phyloP scores from a whole-genome alignment of 2,888 invertebrate genomes.

The Tipula lateralis region DNA sequence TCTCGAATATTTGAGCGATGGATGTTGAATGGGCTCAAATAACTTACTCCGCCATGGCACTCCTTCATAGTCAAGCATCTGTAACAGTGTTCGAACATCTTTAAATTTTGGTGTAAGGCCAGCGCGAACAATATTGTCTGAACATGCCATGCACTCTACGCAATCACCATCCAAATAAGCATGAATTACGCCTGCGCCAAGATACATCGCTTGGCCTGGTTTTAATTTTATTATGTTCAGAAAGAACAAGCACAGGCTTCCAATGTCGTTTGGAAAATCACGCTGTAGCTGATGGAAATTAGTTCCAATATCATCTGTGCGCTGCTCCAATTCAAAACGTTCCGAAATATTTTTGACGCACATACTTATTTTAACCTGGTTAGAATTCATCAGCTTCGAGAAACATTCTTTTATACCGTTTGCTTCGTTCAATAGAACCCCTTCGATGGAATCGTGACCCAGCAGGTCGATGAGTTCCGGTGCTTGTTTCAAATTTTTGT shows the following conservation, averaged over 20 bases:
- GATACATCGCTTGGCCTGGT: conserved; percentile 87
- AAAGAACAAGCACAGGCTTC: conserved; percentile 86
- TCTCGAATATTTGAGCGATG: conserved; percentile 52
- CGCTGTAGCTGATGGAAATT: conserved; percentile 59
- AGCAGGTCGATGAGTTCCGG: conserved; percentile 55
- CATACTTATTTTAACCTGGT: conserved; percentile 49
- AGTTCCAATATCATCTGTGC: conserved; percentile 39
- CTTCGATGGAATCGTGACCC: conserved; percentile 54
- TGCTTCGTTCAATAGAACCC: conserved; percentile 48
- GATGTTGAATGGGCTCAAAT: conserved; percentile 58
- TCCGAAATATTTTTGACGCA: conserved; percentile 49
- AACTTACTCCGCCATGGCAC: conserved; percentile 57
- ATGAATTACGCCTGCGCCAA: conserved; percentile 91
- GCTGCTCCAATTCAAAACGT: conserved; percentile 45
- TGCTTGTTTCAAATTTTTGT: conserved; percentile 49
- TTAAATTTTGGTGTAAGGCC: conserved; percentile 95
- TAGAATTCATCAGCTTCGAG: conserved; percentile 60
- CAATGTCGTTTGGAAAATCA: conserved; percentile 88
- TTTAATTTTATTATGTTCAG: conserved; percentile 77
- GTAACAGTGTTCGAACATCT: conserved; percentile 79
- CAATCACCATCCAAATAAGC: conserved; percentile 97
- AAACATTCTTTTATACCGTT: conserved; percentile 64
- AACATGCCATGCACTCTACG: conserved; percentile 98
- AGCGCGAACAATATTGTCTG: conserved; percentile 96
- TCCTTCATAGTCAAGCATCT: conserved; percentile 76